Percentiles rank a stretch among this genome's conserved stretches.
Conservation (phyloP, 2,113 vertebrate species). For the Brachionichthys hirsutus region DNA sequence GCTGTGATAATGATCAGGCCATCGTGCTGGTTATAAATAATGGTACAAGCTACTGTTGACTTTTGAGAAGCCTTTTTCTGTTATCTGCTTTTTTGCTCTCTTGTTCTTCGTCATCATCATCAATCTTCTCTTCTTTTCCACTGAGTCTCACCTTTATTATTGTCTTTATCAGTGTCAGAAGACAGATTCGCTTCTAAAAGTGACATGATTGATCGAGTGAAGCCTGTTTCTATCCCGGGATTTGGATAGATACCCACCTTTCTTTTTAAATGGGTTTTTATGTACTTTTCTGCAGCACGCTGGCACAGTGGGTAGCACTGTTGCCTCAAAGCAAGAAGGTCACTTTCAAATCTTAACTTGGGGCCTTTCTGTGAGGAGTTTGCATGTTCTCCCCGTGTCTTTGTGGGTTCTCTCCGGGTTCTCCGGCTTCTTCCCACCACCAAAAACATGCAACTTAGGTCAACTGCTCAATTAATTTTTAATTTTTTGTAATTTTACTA, state of each 20-base stretch:
- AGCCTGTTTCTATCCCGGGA: slow-evolving; percentile 1
- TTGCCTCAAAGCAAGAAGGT: too few relatives aligned
- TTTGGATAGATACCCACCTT: background rate
- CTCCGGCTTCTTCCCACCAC: too few relatives aligned
- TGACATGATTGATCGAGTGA: slow-evolving; percentile 10
- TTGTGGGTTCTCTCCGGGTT: too few relatives aligned
- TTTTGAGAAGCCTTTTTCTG: background rate
- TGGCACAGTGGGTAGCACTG: too few relatives aligned
- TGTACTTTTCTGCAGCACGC: too few relatives aligned
- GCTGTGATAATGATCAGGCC: background rate
- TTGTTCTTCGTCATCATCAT: slow-evolving; percentile 3
- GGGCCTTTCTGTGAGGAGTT: too few relatives aligned
- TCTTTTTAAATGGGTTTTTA: too few relatives aligned
- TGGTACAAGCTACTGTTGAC: background rate
- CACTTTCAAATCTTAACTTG: too few relatives aligned
- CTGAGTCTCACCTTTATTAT: slow-evolving; percentile 29
- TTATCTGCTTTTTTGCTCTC: background rate
- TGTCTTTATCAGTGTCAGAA: slow-evolving; percentile 47
- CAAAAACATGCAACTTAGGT: too few relatives aligned
- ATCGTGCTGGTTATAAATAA: slow-evolving; percentile 3
- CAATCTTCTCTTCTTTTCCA: slow-evolving; percentile 20
- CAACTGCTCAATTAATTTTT: too few relatives aligned
- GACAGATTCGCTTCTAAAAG: slow-evolving; percentile 31
- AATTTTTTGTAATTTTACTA: too few relatives aligned
- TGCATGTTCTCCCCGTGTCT: too few relatives aligned